Percentiles rank a stretch among this genome's conserved stretches.
These are phyloP conservation scores for Drosophila tropicalis DNA, from an alignment of 1,140 invertebrate species.

Conservation along the genomic window DNA sequence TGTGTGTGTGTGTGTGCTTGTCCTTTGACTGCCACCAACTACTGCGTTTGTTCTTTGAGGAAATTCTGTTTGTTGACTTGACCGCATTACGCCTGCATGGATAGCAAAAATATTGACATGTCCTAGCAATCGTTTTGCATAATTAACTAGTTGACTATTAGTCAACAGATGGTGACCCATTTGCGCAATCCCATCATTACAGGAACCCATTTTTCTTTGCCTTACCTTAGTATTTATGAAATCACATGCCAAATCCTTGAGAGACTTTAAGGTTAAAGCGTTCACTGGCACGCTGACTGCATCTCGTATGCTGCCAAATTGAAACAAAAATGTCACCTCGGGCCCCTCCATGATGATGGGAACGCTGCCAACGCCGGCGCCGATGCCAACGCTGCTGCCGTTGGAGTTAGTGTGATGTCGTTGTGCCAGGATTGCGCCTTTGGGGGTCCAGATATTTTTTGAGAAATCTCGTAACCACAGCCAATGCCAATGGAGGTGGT, in stretches of 20 bases:
- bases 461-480: not conserved
- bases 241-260: constrained; percentile 97
- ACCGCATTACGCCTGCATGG: constrained; percentile 48
- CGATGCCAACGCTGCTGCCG: constrained; percentile 44
- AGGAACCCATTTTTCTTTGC: not conserved
- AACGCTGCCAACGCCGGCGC: constrained; percentile 58
- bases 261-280: constrained; percentile 92
- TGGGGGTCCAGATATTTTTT: constrained; percentile 14
- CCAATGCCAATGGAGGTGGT: not conserved
- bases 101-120: constrained; percentile 34
- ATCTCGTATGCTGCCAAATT: constrained; percentile 96
- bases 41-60: not conserved
- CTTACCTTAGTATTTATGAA: constrained; percentile 96
- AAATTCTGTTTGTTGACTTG: constrained; percentile 40
- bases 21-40: not conserved
- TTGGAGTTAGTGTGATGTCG: constrained; percentile 56
- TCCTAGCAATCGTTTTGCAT: constrained; percentile 41
- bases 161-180: constrained; percentile 46
- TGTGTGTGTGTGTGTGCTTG: not conserved
- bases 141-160: constrained; percentile 52
- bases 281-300: constrained; percentile 92
- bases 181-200: constrained; percentile 8
- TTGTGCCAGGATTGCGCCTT: constrained; percentile 66
- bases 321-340: constrained; percentile 96
- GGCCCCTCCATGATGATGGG: constrained; percentile 87